Evolutionary conservation across 2,888 invertebrate genomes (phyloP).

Genomic region (Hirtodrosophila histrioides): DNA sequence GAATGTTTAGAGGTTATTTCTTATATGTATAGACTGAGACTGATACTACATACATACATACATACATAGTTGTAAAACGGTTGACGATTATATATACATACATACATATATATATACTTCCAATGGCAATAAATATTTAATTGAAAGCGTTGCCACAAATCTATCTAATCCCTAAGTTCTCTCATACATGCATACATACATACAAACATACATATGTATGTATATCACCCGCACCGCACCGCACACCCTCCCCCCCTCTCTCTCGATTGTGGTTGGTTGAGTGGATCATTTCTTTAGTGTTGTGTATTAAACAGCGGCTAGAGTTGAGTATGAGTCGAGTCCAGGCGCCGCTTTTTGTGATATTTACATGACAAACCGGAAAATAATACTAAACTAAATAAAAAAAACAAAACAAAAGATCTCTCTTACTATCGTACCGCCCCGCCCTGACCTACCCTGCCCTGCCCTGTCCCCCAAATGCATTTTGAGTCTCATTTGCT

Average conservation of each 20-base stretch:
- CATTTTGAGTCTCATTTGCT: constrained; percentile 4
- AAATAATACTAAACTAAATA: constrained; percentile 2
- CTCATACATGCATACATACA: no score
- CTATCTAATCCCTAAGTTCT: no score
- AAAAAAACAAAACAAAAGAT: constrained; percentile 2
- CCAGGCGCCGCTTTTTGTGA: constrained; percentile 43
- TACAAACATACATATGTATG: no score
- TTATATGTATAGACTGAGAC: constrained; percentile 36
- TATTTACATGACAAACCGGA: constrained; percentile 29
- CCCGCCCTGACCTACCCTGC: no score
- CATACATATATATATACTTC: constrained; percentile 13
- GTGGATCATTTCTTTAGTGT: constrained; percentile 19
- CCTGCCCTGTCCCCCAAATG: neutral
- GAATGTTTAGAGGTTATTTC: constrained; percentile 15
- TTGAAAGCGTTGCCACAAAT: no score
- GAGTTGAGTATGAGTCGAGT: constrained; percentile 19
- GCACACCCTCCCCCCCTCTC: no score
- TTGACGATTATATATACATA: constrained; percentile 14
- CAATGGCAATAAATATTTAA: constrained; percentile 13
- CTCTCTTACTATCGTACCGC: no score
- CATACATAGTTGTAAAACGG: constrained; percentile 14
- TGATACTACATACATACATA: constrained; percentile 28
- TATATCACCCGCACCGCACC: no score
- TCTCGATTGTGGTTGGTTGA: neutral
- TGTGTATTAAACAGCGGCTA: constrained; percentile 29